phyloP scores from a whole-genome alignment of 2,888 invertebrate genomes.

The Chouioia cunea region DNA sequence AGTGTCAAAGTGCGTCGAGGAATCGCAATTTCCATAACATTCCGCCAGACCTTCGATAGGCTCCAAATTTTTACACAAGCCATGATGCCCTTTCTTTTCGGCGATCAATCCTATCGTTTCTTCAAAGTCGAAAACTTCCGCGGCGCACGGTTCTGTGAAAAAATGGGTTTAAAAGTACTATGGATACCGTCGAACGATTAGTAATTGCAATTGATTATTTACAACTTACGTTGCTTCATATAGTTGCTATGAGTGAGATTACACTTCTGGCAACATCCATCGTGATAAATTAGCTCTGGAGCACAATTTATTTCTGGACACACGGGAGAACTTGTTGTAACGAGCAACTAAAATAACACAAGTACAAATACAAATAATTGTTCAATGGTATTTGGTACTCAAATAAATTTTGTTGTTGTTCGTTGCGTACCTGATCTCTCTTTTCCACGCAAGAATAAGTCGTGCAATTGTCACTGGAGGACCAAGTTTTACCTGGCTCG shows the following conservation, averaged over 20 bases:
- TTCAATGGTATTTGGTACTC: neutral
- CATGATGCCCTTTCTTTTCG: constrained; percentile 69
- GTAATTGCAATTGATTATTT: constrained; percentile 10
- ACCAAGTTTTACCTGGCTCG: constrained; percentile 73
- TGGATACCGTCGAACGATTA: no score
- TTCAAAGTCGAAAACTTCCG: constrained; percentile 70
- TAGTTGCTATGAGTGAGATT: constrained; percentile 69
- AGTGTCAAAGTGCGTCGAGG: constrained; percentile 77
- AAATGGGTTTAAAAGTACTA: neutral
- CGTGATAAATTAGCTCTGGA: constrained; percentile 71
- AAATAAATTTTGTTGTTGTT: neutral
- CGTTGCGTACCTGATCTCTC: constrained; percentile 49
- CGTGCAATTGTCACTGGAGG: constrained; percentile 77
- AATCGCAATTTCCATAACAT: constrained; percentile 79
- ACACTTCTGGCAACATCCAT: constrained; percentile 80
- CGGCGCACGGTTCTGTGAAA: constrained; percentile 67
- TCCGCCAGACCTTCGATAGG: constrained; percentile 76
- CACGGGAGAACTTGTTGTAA: constrained; percentile 62
- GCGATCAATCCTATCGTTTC: constrained; percentile 75
- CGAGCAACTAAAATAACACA: constrained; percentile 38
- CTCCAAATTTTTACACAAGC: constrained; percentile 75
- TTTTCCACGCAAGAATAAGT: constrained; percentile 70
- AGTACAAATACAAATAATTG: constrained; percentile 5
- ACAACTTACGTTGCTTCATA: constrained; percentile 65
- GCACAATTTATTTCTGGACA: constrained; percentile 79